A percentile compares a stretch with the other conserved stretches of the same genome.
phyloP scores from a whole-genome alignment of 2,797 vertebrate species.

The Sebastes hubbsi region DNA sequence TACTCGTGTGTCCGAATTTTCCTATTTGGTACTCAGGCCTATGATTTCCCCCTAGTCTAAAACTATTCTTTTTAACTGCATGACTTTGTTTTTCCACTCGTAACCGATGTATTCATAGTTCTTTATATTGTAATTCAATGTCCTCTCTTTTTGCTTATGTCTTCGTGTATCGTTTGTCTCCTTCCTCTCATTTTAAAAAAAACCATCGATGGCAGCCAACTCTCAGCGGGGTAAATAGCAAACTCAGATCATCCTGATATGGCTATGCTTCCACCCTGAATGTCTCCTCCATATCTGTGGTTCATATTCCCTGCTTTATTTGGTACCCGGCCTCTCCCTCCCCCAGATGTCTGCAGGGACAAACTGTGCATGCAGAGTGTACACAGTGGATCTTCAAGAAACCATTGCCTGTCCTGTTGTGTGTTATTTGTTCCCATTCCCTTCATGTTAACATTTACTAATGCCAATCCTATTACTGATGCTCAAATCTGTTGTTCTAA shows the following conservation, averaged over 20 bases:
- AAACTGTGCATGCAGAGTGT: slow-evolving; percentile 75
- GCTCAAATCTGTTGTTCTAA: slow-evolving; percentile 45
- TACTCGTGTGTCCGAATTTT: slow-evolving; percentile 47
- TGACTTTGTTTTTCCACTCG: slow-evolving; percentile 64
- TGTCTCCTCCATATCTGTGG: slow-evolving; percentile 66
- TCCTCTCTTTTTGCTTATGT: slow-evolving; percentile 84
- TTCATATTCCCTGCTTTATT: slow-evolving; percentile 62
- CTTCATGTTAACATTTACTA: slow-evolving; percentile 72
- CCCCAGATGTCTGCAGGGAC: slow-evolving; percentile 65
- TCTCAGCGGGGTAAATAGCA: slow-evolving; percentile 94
- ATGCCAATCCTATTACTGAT: slow-evolving; percentile 66
- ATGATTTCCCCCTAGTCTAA: slow-evolving; percentile 22
- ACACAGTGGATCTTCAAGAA: slow-evolving; percentile 42
- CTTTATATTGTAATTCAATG: slow-evolving; percentile 79
- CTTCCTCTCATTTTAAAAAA: slow-evolving; percentile 82
- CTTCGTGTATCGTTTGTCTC: slow-evolving; percentile 84
- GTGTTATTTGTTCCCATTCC: slow-evolving; percentile 64
- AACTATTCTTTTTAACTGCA: slow-evolving; percentile 73
- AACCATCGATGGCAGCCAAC: slow-evolving; percentile 91
- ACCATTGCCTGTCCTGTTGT: slow-evolving; percentile 69
- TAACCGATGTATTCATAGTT: slow-evolving; percentile 74
- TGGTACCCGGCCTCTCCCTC: slow-evolving; percentile 19
- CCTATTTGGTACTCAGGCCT: slow-evolving; percentile 36
- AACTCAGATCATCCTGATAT: slow-evolving; percentile 79
- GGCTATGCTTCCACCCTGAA: slow-evolving; percentile 73